Percentiles rank a stretch among this genome's conserved stretches.
phyloP scores from a whole-genome alignment of 1,140 invertebrate species.

The Pseudachorutes palmiensis region DNA sequence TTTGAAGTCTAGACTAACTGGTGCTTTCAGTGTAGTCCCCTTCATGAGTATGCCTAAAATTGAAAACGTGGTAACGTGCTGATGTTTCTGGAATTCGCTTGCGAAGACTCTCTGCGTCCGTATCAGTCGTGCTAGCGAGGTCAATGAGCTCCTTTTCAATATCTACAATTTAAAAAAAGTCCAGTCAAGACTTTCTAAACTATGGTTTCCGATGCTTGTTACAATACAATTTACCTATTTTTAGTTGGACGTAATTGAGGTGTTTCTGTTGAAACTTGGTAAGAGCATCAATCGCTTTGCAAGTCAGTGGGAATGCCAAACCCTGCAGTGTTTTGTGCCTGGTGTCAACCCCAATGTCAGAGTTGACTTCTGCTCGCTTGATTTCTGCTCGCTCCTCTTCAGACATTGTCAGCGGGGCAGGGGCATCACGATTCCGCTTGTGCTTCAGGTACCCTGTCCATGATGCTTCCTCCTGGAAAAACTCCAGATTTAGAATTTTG shows the following conservation, averaged over 20 bases:
- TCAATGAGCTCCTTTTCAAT: constrained; percentile 67
- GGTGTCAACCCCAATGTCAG: constrained; percentile 71
- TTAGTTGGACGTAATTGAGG: constrained; percentile 56
- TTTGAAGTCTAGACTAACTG: constrained; percentile 48
- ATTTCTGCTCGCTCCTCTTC: constrained; percentile 82
- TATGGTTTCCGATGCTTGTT: background rate
- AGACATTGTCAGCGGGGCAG: constrained; percentile 76
- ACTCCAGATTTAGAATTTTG: constrained; percentile 21
- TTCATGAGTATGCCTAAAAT: constrained; percentile 85
- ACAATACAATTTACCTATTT: constrained; percentile 43
- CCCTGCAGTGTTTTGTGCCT: constrained; percentile 86
- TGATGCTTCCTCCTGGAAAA: constrained; percentile 63
- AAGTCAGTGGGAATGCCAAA: constrained; percentile 83
- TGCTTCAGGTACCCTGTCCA: constrained; percentile 73
- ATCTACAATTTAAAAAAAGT: constrained; percentile 46
- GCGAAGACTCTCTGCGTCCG: constrained; percentile 56
- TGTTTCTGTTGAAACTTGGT: constrained; percentile 46
- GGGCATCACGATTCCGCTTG: constrained; percentile 63
- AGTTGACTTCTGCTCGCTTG: constrained; percentile 59
- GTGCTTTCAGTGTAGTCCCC: constrained; percentile 75
- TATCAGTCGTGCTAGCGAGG: constrained; percentile 56
- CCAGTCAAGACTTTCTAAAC: background rate
- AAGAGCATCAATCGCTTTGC: constrained; percentile 67
- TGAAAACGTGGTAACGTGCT: constrained; percentile 85
- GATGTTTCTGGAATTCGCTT: constrained; percentile 69